Base-by-base conservation (phyloP, 2,888 invertebrate genomes). In the Taenaris catops region DNA sequence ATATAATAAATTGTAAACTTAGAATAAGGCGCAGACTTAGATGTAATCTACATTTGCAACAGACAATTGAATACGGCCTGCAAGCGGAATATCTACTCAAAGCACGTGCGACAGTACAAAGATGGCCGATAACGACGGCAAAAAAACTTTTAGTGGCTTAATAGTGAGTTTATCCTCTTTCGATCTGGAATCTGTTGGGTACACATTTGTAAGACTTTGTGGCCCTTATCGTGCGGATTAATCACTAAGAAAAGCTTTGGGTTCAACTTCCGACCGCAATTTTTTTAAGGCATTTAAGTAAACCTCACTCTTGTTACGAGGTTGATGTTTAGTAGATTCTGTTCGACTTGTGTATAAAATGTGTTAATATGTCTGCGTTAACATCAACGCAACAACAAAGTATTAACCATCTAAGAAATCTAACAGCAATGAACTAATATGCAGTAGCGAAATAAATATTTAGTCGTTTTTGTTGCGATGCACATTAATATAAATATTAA, bases 181-280 rank as follows among this genome's bases (percentile, higher is more conserved):
- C 58, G 59, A 81, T 81, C 80, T 73, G 67, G 68, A 74, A 80
- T 80, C 81, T 79, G 68, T 74, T 76, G 71, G 70, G 80, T 73
- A 80, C 81, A 83, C 73, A 80, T 80, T 79, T 76, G 66, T 69
- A 51, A 48, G 66, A 67, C 71, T 74, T 75, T 79, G 71, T 63
- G 52, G 31, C 43, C 58, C 62, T 78, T 83, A 83, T 83, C 83
- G 53, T 52, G 26, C 46, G 73, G 56, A 56, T 56, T 80, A 79
- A 81, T 80, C 79, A 58, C 55, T 51, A 60, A 64, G 66, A 67
- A 71, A 66, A 64, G 62, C 63, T 69, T 60, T 66, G 68, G 70
- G 59, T 56, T 58, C n/a, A n/a, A n/a, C n/a, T n/a, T n/a, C 65
- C 49, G 45, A 49, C 61, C 68, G 68, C 62, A 64, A 59, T 51